phyloP scores from a whole-genome alignment of 2,888 invertebrate genomes.

The Patella depressa region DNA sequence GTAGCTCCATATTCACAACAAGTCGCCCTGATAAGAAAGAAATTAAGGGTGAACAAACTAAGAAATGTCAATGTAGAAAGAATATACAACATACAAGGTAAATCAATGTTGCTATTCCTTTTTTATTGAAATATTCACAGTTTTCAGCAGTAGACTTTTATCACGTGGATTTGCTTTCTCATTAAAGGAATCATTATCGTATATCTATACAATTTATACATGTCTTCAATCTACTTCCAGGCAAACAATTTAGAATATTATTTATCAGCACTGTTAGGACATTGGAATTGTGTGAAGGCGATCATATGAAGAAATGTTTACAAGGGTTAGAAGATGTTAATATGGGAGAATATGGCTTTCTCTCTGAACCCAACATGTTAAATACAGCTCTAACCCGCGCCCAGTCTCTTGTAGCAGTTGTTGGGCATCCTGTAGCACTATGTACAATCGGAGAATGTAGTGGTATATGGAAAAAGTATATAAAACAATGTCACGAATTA shows the following conservation, averaged over 20 bases:
- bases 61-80: slow-evolving; percentile 57
- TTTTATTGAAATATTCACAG: too few species aligned
- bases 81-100: slow-evolving; percentile 66
- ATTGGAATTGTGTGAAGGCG: slow-evolving; percentile 45
- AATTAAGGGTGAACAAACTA: slow-evolving; percentile 49
- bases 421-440: slow-evolving; percentile 65
- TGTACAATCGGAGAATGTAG: slow-evolving; percentile 66
- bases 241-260: slow-evolving; percentile 66
- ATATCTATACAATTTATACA: background rate
- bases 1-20: slow-evolving; percentile 66
- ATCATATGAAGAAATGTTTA: slow-evolving; percentile 32
- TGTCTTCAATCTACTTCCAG: slow-evolving; percentile 45
- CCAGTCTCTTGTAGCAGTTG: slow-evolving; percentile 62
- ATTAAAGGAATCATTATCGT: background rate
- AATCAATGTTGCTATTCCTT: background rate
- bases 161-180: too few species aligned
- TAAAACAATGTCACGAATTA: slow-evolving; percentile 66
- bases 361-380: slow-evolving; percentile 64
- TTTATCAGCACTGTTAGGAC: slow-evolving; percentile 67
- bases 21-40: slow-evolving; percentile 53
- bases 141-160: too few species aligned
- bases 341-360: slow-evolving; percentile 62
- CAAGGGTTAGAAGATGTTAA: slow-evolving; percentile 51
- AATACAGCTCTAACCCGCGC: slow-evolving; percentile 69
- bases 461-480: slow-evolving; percentile 58